Percentiles rank a stretch among this genome's conserved stretches.
Evolutionary conservation across 2,888 invertebrate species (phyloP).

Genomic region (Sesamia inferens): DNA sequence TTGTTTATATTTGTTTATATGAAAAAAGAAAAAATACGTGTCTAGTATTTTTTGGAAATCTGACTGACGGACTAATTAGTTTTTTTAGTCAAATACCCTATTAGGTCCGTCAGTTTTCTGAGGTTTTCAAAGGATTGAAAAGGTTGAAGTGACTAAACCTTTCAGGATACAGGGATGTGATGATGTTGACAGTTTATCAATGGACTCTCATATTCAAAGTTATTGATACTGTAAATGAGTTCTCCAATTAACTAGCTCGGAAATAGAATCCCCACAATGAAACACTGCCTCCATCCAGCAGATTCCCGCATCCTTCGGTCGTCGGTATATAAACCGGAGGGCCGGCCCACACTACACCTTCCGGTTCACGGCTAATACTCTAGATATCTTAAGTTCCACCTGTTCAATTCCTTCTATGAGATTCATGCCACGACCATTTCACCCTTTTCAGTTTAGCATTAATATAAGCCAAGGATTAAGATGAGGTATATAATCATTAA

Average conservation of each 20-base stretch:
- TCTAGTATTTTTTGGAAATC: too few species aligned
- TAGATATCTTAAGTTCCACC: not conserved
- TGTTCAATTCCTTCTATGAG: not conserved
- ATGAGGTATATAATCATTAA: too few species aligned
- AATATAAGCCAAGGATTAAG: not conserved
- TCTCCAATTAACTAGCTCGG: not conserved
- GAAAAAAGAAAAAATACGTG: too few species aligned
- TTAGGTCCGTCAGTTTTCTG: too few species aligned
- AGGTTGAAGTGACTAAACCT: too few species aligned
- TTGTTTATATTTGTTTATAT: too few species aligned
- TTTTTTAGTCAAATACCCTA: too few species aligned
- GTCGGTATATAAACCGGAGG: not conserved
- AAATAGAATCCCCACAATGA: not conserved
- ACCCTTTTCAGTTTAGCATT: conserved; percentile 15
- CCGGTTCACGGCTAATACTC: conserved; percentile 2
- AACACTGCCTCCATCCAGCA: not conserved
- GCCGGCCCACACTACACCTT: not conserved
- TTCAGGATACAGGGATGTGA: too few species aligned
- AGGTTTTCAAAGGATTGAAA: too few species aligned
- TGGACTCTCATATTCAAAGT: not conserved
- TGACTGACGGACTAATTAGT: too few species aligned
- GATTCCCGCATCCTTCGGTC: not conserved
- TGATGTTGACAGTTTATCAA: too few species aligned
- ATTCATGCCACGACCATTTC: not conserved
- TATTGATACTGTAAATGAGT: not conserved